Conservation (phyloP, 2,797 vertebrate species). For the Spinus pinus region DNA sequence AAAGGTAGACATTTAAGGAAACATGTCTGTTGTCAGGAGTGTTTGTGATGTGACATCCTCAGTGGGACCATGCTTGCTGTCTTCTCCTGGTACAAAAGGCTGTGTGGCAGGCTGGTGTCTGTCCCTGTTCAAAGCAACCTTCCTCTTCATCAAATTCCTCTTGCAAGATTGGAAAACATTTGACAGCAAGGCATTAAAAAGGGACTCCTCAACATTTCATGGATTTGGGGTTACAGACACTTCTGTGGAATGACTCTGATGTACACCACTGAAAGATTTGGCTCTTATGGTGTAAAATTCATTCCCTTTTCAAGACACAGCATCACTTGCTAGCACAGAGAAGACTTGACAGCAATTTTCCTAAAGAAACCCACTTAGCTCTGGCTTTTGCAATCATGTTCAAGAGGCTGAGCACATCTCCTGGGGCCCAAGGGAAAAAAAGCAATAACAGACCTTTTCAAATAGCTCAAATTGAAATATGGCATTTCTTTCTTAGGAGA, state of each 20-base stretch:
- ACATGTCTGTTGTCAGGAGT: not conserved
- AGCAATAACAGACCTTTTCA: not conserved
- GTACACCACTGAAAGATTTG: not conserved
- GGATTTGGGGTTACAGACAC: not conserved
- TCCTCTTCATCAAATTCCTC: not conserved
- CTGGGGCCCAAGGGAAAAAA: not conserved
- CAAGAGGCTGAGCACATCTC: not conserved
- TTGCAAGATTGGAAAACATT: not conserved
- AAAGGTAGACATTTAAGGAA: not conserved
- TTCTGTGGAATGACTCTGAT: not conserved
- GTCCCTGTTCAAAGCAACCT: rapidly evolving
- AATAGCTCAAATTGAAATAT: not conserved
- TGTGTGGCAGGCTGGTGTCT: not conserved
- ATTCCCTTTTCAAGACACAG: not conserved
- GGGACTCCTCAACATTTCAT: not conserved
- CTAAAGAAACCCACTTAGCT: not conserved
- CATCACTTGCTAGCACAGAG: not conserved
- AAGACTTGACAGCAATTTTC: not conserved
- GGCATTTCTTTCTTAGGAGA: not conserved
- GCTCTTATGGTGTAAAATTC: not conserved
- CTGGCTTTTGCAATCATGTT: not conserved
- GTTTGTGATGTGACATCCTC: not conserved
- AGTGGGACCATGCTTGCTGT: not conserved
- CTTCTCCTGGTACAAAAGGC: not conserved
- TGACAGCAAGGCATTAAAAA: not conserved